These are phyloP conservation scores for Entomobrya multifasciata DNA, from an alignment of 2,888 invertebrate species.

Conservation along the genomic window DNA sequence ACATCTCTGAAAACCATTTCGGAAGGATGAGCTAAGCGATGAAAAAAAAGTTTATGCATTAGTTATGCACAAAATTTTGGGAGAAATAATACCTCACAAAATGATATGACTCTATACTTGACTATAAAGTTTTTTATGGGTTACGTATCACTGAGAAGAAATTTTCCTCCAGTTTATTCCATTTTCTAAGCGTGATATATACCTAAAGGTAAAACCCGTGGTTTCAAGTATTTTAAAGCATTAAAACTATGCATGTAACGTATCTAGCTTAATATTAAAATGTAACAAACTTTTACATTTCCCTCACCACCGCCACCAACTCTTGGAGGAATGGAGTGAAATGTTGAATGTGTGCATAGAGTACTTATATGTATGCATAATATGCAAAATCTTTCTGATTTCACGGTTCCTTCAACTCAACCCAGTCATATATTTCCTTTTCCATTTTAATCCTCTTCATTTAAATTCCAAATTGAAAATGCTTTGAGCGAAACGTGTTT, in stretches of 20 bases:
- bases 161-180: slow-evolving; percentile 23
- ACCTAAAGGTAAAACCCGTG: neutral
- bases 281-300: slow-evolving; percentile 13
- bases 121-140: slow-evolving; percentile 15
- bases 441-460: slow-evolving; percentile 72
- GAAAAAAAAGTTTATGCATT: slow-evolving; percentile 66
- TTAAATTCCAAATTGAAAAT: slow-evolving; percentile 75
- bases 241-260: slow-evolving; percentile 39
- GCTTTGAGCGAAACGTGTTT: slow-evolving; percentile 67
- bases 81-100: slow-evolving; percentile 59
- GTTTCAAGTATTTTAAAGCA: slow-evolving; percentile 34
- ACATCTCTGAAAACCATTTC: slow-evolving; percentile 34
- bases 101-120: slow-evolving; percentile 5
- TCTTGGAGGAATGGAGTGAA: too few relatives aligned
- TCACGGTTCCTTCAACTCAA: slow-evolving; percentile 68
- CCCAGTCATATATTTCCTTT: slow-evolving; percentile 64
- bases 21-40: slow-evolving; percentile 56
- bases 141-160: slow-evolving; percentile 34
- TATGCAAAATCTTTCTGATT: slow-evolving; percentile 73
- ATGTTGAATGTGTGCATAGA: too few relatives aligned
- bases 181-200: neutral
- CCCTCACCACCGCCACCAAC: too few relatives aligned
- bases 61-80: slow-evolving; percentile 62
- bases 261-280: slow-evolving; percentile 6
- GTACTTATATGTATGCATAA: slow-evolving; percentile 50